These are phyloP conservation scores for Hylaeus volcanicus DNA, from an alignment of 1,140 invertebrate genomes.

Conservation along the genomic window DNA sequence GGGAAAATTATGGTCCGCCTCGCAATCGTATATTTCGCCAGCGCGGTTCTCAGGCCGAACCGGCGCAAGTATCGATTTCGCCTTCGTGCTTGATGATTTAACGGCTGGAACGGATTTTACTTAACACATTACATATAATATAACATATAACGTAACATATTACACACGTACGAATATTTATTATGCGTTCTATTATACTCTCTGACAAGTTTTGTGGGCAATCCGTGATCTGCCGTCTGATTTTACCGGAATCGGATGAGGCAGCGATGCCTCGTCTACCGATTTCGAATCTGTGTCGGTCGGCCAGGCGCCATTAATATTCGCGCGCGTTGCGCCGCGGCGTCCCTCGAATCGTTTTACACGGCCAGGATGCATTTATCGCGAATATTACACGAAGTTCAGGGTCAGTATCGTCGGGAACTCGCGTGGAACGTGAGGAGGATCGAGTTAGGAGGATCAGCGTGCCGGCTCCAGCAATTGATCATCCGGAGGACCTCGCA, in stretches of 20 bases:
- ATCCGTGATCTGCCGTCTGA: neutral
- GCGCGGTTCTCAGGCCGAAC: no score
- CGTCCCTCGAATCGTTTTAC: conserved; percentile 35
- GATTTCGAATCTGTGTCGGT: conserved; percentile 9
- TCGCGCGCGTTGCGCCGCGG: conserved; percentile 2
- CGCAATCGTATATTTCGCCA: neutral
- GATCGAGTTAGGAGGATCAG: conserved; percentile 41
- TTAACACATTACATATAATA: no score
- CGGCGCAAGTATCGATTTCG: neutral
- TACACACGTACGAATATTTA: no score
- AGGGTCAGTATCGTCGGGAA: conserved; percentile 34
- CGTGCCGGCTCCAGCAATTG: conserved; percentile 15
- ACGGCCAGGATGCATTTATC: conserved; percentile 35
- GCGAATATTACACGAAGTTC: conserved; percentile 54
- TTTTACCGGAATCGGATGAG: neutral
- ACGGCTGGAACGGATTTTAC: neutral
- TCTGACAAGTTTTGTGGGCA: no score
- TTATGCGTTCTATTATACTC: no score
- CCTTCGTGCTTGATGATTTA: neutral
- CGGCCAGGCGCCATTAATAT: conserved; percentile 35
- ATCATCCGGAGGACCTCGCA: conserved; percentile 39
- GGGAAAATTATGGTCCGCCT: neutral
- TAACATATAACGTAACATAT: no score
- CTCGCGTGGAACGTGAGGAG: conserved; percentile 43
- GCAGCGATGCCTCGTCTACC: neutral